Evolutionary conservation across 2,113 vertebrate genomes (phyloP), one percentile per base, ranked within the genome.

Genomic region (Lepisosteus osseus): DNA sequence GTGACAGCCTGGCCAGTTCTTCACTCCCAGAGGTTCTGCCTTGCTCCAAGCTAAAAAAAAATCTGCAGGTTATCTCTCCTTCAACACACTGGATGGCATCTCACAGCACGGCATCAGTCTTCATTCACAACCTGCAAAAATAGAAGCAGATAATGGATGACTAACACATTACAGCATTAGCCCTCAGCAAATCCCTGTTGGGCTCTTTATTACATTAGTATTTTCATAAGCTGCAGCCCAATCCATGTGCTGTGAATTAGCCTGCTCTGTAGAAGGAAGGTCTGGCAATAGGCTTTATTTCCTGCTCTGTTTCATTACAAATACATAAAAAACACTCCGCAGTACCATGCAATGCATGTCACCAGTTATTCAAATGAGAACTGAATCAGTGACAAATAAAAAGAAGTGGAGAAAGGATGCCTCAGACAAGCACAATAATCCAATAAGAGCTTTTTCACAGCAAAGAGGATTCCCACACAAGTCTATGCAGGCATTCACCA

Each of bases 41-140:
- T 65, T 55, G 76, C 5, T 51, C 77, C n/a, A 54, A 12, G n/a
- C 41, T 57, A 71, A 69, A 74, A 64, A 78, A 77, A 83, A 78
- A 78, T 59, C 70, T 72, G 78, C 76, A 71, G 0, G 73, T 55
- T 74, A 72, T 69, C 67, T 42, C 72, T 83, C 75, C 69, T 61
- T 77, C 65, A 77, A 70, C 77, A 77, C 40, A 69, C 82, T 40
- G 74, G 84, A 72, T 54, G 68, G 69, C 77, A 85, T 83, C 73
- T 12, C 76, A 73, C 77, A 78, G 76, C 72, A 29, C 75, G 79
- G 78, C 76, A 12, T 82, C 84, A 77, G 76, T 85, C 87, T 90
- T 91, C 84, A 79, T 89, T 86, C 81, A 82, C 79, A 86, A 89
- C 80, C 92, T 94, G 86, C 72, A 82, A 89, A 90, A 90, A 90